Percentiles rank a stretch among this genome's conserved stretches.
Evolutionary conservation across 92 coral and sea anemone species (phyloP).

Genomic region (Porites evermanni): DNA sequence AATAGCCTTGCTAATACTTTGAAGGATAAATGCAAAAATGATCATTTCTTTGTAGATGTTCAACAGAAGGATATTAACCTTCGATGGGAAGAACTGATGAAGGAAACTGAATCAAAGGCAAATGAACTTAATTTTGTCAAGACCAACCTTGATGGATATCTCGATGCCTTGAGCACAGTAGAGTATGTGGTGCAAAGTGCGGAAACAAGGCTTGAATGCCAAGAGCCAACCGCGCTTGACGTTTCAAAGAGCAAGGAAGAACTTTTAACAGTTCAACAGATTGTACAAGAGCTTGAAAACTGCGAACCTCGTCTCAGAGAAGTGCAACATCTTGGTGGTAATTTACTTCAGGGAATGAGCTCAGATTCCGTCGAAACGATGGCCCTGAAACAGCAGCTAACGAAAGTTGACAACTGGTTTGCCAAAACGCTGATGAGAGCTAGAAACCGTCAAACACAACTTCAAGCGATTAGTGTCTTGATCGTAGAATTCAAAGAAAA

Average conservation of each 20-base stretch:
- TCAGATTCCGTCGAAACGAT: conserved; percentile 77
- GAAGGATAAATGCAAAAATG: conserved; percentile 84
- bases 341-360: conserved; percentile 79
- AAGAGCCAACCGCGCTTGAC: conserved; percentile 78
- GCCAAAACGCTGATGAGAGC: conserved; percentile 63
- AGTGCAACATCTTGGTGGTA: conserved; percentile 73
- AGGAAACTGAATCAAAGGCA: conserved; percentile 76
- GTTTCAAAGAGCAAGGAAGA: conserved; percentile 63
- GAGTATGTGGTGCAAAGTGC: conserved; percentile 82
- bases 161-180: conserved; percentile 63
- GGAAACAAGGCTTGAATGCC: conserved; percentile 67
- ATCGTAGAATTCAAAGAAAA: conserved; percentile 84
- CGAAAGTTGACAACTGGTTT: conserved; percentile 65
- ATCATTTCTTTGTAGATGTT: conserved; percentile 84
- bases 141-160: conserved; percentile 64
- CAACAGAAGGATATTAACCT: conserved; percentile 73
- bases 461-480: conserved; percentile 72
- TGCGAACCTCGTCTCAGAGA: conserved; percentile 81
- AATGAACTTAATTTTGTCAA: conserved; percentile 67
- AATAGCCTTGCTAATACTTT: conserved; percentile 81
- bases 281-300: conserved; percentile 79
- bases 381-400: conserved; percentile 78
- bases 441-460: conserved; percentile 72
- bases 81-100: conserved; percentile 85
- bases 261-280: conserved; percentile 73